phyloP scores from a whole-genome alignment of 2,113 vertebrate genomes.

The Peromyscus maniculatus region DNA sequence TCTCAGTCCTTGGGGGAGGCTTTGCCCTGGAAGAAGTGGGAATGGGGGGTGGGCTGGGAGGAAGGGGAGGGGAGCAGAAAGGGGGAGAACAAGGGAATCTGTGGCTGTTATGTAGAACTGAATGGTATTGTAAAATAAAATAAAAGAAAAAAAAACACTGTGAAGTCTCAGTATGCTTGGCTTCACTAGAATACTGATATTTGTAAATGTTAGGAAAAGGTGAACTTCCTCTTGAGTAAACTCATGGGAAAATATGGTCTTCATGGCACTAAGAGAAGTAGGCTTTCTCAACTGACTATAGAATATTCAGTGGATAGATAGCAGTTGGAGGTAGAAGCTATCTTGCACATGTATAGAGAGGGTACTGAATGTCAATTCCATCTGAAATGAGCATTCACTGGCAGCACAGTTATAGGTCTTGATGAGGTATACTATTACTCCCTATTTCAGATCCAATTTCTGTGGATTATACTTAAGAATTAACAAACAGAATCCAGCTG shows the following conservation, averaged over 20 bases:
- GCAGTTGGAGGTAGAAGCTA: neutral
- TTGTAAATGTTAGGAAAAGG: neutral
- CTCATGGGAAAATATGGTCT: neutral
- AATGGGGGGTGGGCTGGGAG: too few species aligned
- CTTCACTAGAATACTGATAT: neutral
- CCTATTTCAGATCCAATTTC: neutral
- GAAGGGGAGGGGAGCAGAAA: too few species aligned
- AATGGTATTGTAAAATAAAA: too few species aligned
- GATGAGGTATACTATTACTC: neutral
- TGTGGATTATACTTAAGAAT: neutral
- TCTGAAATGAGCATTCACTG: neutral
- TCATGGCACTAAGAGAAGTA: neutral
- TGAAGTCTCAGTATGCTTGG: neutral
- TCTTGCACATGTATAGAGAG: neutral
- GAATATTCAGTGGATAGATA: neutral
- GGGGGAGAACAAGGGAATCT: too few species aligned
- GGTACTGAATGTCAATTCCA: neutral
- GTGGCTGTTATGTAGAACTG: too few species aligned
- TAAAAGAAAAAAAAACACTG: too few species aligned
- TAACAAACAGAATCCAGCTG: neutral
- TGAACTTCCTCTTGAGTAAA: neutral
- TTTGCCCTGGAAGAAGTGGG: too few species aligned
- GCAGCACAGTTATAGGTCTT: neutral
- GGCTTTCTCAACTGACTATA: accelerated
- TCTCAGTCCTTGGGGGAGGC: too few species aligned